Evolutionary conservation across 2,888 invertebrate genomes (phyloP).

Genomic region (Lumbricus terrestris): DNA sequence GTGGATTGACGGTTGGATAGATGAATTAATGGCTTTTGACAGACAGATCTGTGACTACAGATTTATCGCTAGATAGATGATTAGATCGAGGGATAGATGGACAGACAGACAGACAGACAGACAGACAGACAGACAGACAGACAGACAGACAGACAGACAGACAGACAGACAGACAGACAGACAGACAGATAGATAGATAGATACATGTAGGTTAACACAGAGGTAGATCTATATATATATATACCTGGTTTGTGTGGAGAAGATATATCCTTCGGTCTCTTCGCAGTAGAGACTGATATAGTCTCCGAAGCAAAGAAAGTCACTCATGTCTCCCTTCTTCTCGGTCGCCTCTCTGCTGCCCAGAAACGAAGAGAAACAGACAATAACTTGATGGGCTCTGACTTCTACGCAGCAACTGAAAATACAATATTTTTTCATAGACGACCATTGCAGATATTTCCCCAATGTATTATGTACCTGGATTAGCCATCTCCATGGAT

Average conservation of each 20-base stretch:
- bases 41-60: too few species aligned
- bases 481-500: neutral
- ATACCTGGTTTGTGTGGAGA: conserved; percentile 41
- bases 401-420: neutral
- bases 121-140: too few species aligned
- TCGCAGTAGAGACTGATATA: conserved; percentile 42
- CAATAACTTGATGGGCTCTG: neutral
- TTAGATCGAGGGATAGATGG: too few species aligned
- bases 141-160: too few species aligned
- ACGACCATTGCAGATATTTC: neutral
- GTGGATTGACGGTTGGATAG: too few species aligned
- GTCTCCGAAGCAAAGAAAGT: conserved; percentile 43
- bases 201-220: too few species aligned
- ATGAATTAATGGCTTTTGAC: too few species aligned
- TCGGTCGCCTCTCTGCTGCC: neutral
- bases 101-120: too few species aligned
- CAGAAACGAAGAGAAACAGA: neutral
- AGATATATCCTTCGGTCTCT: conserved; percentile 43
- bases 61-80: too few species aligned
- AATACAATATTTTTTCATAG: neutral
- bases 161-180: neutral
- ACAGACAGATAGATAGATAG: neutral
- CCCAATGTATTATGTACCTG: neutral
- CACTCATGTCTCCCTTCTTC: conserved; percentile 34
- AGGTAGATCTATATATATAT: neutral